These are phyloP conservation scores for Bufotes viridis DNA, from an alignment of 2,797 vertebrate species.

Conservation along the genomic window DNA sequence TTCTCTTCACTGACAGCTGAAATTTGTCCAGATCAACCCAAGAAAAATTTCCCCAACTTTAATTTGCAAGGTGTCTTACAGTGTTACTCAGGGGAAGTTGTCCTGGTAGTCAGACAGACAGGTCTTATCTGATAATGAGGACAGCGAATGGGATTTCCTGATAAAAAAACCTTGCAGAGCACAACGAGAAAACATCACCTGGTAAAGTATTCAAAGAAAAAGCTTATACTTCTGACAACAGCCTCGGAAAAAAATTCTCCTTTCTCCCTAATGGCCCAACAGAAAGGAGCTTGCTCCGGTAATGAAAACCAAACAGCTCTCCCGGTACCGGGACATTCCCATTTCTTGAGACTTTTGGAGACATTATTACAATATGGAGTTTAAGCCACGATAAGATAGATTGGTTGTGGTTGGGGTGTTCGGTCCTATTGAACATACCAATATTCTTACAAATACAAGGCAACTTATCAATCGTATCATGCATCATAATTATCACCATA, in stretches of 20 bases:
- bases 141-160: not conserved
- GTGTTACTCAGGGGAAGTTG: not conserved
- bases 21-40: not conserved
- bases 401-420: not conserved
- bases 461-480: not conserved
- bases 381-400: not conserved
- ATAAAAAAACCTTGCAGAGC: not conserved
- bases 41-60: not conserved
- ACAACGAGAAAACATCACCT: not conserved
- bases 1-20: not conserved
- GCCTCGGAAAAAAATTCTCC: not conserved
- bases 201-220: not conserved
- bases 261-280: not conserved
- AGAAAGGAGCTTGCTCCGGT: not conserved
- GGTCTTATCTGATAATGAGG: slow-evolving; percentile 14
- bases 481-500: not conserved
- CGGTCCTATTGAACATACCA: not conserved
- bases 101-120: not conserved
- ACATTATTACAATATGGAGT: not conserved
- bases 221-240: not conserved
- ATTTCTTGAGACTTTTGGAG: not conserved
- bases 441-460: not conserved
- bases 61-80: not conserved
- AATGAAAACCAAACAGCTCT: not conserved
- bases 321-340: not conserved